phyloP scores from a whole-genome alignment of 2,888 invertebrate genomes.

The Theretra japonica region DNA sequence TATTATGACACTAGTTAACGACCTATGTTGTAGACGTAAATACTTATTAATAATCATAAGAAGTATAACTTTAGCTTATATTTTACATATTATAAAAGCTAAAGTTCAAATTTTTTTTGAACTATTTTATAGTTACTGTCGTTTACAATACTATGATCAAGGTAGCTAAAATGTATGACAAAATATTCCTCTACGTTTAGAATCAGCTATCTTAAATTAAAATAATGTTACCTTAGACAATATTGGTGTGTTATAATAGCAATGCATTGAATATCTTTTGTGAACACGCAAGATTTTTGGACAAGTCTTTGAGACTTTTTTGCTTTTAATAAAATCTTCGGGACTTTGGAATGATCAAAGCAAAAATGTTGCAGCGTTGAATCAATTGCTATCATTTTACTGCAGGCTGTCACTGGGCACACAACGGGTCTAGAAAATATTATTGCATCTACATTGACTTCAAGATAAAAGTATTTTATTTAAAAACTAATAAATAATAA shows the following conservation, averaged over 20 bases:
- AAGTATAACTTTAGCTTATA: no score
- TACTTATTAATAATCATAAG: no score
- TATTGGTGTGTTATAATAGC: neutral
- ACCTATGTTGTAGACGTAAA: no score
- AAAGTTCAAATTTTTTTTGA: no score
- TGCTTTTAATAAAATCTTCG: conserved; percentile 44
- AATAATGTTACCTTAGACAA: neutral
- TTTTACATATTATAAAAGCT: no score
- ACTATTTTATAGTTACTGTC: no score
- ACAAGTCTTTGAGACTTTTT: conserved; percentile 34
- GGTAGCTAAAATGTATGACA: no score
- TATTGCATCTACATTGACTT: no score
- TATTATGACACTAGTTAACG: neutral
- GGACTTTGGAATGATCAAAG: conserved; percentile 83
- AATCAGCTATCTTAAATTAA: neutral
- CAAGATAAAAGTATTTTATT: no score
- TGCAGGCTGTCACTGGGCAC: conserved; percentile 81
- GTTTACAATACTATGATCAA: no score
- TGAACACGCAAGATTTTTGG: conserved; percentile 33
- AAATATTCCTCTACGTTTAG: no score
- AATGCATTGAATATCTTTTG: conserved; percentile 9
- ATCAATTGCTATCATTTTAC: conserved; percentile 80
- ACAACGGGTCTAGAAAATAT: conserved; percentile 48
- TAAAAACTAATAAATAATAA: no score
- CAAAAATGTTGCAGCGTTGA: conserved; percentile 82